Percentiles rank a stretch among this genome's conserved stretches.
phyloP scores from a whole-genome alignment of 2,888 invertebrate genomes.

The Dicycla oo region DNA sequence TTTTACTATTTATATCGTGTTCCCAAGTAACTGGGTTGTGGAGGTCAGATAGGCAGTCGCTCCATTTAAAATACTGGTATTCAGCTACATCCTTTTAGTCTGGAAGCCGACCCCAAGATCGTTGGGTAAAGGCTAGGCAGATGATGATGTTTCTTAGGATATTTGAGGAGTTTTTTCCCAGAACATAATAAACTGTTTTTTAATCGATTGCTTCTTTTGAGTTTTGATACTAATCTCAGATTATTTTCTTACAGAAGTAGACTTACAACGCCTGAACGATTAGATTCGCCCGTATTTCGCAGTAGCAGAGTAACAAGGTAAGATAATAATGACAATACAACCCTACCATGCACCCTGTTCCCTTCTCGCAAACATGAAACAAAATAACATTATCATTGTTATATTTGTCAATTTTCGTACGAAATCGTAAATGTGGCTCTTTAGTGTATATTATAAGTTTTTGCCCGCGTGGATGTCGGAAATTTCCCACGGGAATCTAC shows the following conservation, averaged over 20 bases:
- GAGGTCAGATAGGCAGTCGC: background rate
- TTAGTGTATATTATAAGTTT: too few species aligned
- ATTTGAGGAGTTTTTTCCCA: background rate
- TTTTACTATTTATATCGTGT: background rate
- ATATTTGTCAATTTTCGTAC: too few species aligned
- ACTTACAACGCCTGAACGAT: slow-evolving; percentile 77
- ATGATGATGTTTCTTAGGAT: background rate
- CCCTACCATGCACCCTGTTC: background rate
- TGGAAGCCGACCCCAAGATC: background rate
- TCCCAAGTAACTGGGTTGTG: background rate
- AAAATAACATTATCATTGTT: background rate
- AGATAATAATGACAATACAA: background rate
- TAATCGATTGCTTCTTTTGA: background rate
- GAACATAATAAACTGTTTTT: background rate
- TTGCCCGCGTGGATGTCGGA: too few species aligned
- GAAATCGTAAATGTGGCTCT: too few species aligned
- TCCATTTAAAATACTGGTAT: background rate
- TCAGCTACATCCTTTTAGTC: too few species aligned
- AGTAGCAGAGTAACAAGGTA: slow-evolving; percentile 74
- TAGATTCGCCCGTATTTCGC: slow-evolving; percentile 77
- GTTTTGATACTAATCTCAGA: background rate
- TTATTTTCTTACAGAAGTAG: slow-evolving; percentile 71
- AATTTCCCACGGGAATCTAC: too few species aligned
- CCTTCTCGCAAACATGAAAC: background rate
- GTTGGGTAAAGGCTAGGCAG: background rate